Base-by-base conservation (phyloP, 2,888 invertebrate species). In the Invenusta paracnida region DNA sequence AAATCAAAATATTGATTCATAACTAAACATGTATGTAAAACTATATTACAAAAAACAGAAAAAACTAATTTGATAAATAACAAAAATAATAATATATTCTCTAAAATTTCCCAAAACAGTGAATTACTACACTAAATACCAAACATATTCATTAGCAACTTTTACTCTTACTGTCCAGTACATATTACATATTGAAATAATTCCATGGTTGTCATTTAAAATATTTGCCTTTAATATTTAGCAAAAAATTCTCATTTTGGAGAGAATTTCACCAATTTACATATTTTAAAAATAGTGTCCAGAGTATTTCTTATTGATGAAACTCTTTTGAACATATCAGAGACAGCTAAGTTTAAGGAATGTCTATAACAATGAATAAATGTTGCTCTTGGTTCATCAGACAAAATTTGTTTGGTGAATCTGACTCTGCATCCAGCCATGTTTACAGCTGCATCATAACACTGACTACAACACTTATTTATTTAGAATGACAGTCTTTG, bases 401-500 rank as follows among this genome's bases (percentile, higher is more conserved):
- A 2, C n/a, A 25, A 11, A 17, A 82, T 82, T 30, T 82, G 25
- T 82, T 82, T 82, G 5, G 82, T 28, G 27, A 82, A 11, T 17
- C 82, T 28, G 27, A 2, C 23, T 30, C 27, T 82, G 27, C 82
- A 13, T 13, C 82, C 29, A 29, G 31, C 31, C 82, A 82, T 82
- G 82, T 82, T 82, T 17, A 28, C 2, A 82, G 82, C 82, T 2
- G 13, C 82, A 82, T 82, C 82, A 23, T 13, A 82, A 2, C 82
- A 30, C 82, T 82, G 82, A 30, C 29, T 28, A 25, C 82, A 25
- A 28, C 82, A 82, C 30, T 82, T 25, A 5, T 82, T 82, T 82
- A 82, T 30, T 2, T 17, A 1, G 17, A 82, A 28, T 5, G 2
- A 5, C 2, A 82, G 48, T 82, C 82, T 82, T 23, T 30, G 82